phyloP scores from a whole-genome alignment of 2,113 vertebrate species.

The Onychostoma macrolepis region DNA sequence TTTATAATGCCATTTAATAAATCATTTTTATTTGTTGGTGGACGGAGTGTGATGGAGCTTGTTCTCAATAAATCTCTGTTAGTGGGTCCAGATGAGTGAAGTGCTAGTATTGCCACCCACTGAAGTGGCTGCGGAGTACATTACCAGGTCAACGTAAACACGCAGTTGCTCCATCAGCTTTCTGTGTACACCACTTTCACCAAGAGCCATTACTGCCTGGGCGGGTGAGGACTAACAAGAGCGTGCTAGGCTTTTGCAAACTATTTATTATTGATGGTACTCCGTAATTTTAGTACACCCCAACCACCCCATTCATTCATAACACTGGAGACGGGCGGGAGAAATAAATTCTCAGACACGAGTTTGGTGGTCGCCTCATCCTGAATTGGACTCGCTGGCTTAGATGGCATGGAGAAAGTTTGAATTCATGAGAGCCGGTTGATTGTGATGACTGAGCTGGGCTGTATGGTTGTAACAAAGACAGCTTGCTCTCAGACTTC shows the following conservation, averaged over 20 bases:
- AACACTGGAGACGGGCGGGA: constrained; percentile 1
- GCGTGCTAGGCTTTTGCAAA: constrained; percentile 22
- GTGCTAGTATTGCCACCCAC: constrained; percentile 21
- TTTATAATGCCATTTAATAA: constrained; percentile 49
- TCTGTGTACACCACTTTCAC: constrained; percentile 47
- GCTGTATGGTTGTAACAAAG: not conserved
- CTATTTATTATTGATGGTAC: constrained; percentile 55
- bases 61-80: constrained; percentile 24
- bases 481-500: not conserved
- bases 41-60: constrained; percentile 39
- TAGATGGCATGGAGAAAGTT: not conserved
- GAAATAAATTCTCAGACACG: not conserved
- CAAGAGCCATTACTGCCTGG: constrained; percentile 56
- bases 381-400: not conserved
- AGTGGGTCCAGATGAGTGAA: constrained; percentile 62
- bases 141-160: constrained; percentile 59
- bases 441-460: not conserved
- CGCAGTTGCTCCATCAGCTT: constrained; percentile 54
- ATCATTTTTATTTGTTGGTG: constrained; percentile 46
- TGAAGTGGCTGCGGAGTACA: constrained; percentile 52
- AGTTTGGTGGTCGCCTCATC: constrained; percentile 16
- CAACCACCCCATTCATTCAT: constrained; percentile 51
- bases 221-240: constrained; percentile 42
- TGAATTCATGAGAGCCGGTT: not conserved
- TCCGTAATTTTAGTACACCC: constrained; percentile 28